Evolutionary conservation across 2,113 vertebrate species (phyloP), one percentile per base, ranked within the genome.

Genomic region (Myodes glareolus): DNA sequence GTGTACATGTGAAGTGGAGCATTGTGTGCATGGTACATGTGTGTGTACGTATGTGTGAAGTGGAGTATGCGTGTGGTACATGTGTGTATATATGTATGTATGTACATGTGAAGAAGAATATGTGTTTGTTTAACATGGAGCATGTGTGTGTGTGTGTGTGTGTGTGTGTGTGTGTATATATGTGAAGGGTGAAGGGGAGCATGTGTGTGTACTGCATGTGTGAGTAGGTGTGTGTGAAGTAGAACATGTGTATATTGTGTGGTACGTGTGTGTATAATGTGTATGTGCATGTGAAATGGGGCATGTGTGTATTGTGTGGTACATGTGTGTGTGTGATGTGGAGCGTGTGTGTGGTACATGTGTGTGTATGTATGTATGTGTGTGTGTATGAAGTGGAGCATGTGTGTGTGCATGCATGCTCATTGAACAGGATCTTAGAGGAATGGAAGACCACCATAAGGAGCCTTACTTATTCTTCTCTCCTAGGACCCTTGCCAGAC

Each of bases 401-500:
- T 55, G 36, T 61, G 42, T 89, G 25, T 11, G 13, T 12, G 31
- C 11, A 7, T 8, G n/a, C 33, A 50, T 39, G 36, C 14, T 9
- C 13, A 36, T 16, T 86, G 68, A 45, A 33, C 36, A 2, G 72
- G 6, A 63, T 47, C 47, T 33, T 63, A 1, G 5, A 52, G 11
- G 72, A n/a, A 21, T 90, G 27, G 29, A 36, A 85, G 76, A n/a
- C 58, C n/a, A 39, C 89, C 33, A 27, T 19, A 80, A 52, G 70
- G 61, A 42, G 5, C 16, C 14, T 94, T 68, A 78, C 31, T 61
- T 96, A 82, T 86, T 21, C 36, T 87, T 97, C 61, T 50, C 11
- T 97, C 45, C n/a, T 42, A 98, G 97, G 97, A 86, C 98, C 99
- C 0, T 96, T 98, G 25, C 99, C 99, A 1, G 98, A 98, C 39